Evolutionary conservation across 2,888 invertebrate genomes (phyloP), one percentile per base, ranked within the genome.

Genomic region (Dasypogon diadema): DNA sequence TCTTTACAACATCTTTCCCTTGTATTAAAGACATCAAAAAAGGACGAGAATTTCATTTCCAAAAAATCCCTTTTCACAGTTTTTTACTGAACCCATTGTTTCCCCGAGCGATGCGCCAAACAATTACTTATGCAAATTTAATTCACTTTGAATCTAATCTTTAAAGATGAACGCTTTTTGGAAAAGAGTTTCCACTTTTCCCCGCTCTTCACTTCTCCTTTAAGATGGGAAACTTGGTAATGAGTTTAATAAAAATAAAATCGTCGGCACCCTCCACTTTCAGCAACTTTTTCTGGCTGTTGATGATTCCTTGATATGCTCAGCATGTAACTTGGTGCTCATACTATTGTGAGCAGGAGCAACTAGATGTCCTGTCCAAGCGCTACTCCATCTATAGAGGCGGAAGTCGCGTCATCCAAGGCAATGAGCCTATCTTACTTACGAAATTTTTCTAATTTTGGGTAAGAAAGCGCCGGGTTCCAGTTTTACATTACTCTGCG

Each of bases 51-150:
- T 37, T 2, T 30, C 37, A 60, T 60, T 18, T 18, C 18, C 37
- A n/a, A 16, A 5, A 2, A 22, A 26, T 65, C 42, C 16, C 21
- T 1, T 51, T 51, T 65, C n/a, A 12, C 37, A 37, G 37, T 30
- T 60, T 60, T 60, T 60, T 30, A 18, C 21, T 34, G 16, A 30
- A 22, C 24, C 46, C 65, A 65, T 65, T 65, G 65, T 65, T 65
- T 65, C 48, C 42, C 5, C 22, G 48, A 26, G 48, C 18, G 8
- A n/a, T 24, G 65, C n/a, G 65, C 65, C 24, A 65, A 65, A 48
- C 65, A 65, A 65, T 65, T 65, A 65, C 65, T 65, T 65, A 65
- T 65, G 65, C 46, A 65, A 65, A 65, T 65, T 65, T 42, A 65
- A 65, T 65, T 65, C 65, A 65, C 46, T 26, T 65, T 48, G 14